A percentile compares a stretch with the other conserved stretches of the same genome.
Evolutionary conservation across 2,113 vertebrate genomes (phyloP).

Genomic region (Ochotona curzoniae): DNA sequence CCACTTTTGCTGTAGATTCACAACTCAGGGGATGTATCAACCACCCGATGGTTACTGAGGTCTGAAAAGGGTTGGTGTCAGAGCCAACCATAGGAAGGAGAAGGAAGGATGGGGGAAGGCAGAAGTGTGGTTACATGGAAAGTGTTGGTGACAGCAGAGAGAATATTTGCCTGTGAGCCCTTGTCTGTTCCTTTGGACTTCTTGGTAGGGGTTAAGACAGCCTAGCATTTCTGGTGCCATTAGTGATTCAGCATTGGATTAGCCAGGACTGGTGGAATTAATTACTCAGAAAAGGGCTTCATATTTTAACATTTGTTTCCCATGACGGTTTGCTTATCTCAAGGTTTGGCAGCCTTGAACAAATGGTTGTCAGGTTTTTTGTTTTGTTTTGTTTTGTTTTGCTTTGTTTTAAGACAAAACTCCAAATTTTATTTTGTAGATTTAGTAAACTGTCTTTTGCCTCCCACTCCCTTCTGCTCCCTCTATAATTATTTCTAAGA

Average conservation of each 20-base stretch:
- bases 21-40: not conserved
- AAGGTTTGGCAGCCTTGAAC: slow-evolving; percentile 69
- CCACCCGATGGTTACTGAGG: not conserved
- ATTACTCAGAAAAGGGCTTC: slow-evolving; percentile 57
- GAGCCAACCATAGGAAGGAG: not conserved
- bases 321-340: slow-evolving; percentile 64
- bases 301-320: slow-evolving; percentile 63
- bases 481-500: slow-evolving; percentile 77
- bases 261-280: slow-evolving; percentile 52
- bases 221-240: not conserved
- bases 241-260: slow-evolving; percentile 46
- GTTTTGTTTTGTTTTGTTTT: slow-evolving; percentile 73
- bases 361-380: slow-evolving; percentile 74
- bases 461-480: slow-evolving; percentile 62
- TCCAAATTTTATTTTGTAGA: slow-evolving; percentile 71
- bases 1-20: not conserved
- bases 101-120: not conserved
- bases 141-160: slow-evolving; percentile 1
- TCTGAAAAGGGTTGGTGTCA: not conserved
- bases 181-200: slow-evolving; percentile 44
- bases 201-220: slow-evolving; percentile 10
- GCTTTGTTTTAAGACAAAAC: slow-evolving; percentile 74
- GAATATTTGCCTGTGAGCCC: not conserved
- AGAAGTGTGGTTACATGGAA: not conserved
- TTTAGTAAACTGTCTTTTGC: slow-evolving; percentile 66